Base-by-base conservation (phyloP, 2,888 invertebrate species). In the Melangyna quadrimaculata region DNA sequence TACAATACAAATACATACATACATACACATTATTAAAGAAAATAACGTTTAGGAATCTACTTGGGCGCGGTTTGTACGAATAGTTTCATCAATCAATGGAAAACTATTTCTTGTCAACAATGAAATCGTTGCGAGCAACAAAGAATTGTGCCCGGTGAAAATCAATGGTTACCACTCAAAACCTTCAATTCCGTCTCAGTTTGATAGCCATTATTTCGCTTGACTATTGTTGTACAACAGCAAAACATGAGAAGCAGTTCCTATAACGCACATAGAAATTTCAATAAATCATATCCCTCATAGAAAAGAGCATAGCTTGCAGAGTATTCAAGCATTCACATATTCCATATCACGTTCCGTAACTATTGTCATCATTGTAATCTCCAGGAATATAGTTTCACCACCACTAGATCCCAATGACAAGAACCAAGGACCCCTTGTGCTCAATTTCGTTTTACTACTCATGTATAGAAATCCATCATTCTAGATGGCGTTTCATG, bases 381-480 rank as follows among this genome's bases (percentile, higher is more conserved):
- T 78, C 37, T 70, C 57, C 57, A 45, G 63, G 32, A 69, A 63
- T 22, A 57, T 22, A 57, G 43, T 40, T 61, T 40, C 53, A 63
- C 37, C 69, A 55, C 43, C 55, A 69, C 53, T 55, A 73, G 55
- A 83, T 65, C 59, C 59, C 51, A 72, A 55, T 67, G 78, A 65
- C 48, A 67, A 69, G 69, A 19, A 53, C 35, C 51, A 37, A 69
- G 22, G 65, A 74, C 74, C 75, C 70, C 74, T 83, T 79, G 83
- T 79, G 17, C 83, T 51, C 74, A 57, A 83, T 83, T 83, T 74
- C 74, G 65, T 70, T 79, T 43, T 65, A 55, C 70, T 74, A 40
- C 65, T 70, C 70, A 79, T 71, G 17, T 45, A 83, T 74, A 83
- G 79, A 74, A 79, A 83, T 83, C 79, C 79, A 83, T 83, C 83